Evolutionary conservation across 2,888 invertebrate genomes (phyloP), one percentile per base, ranked within the genome.

Genomic region (Pachycephus smyrnensis): DNA sequence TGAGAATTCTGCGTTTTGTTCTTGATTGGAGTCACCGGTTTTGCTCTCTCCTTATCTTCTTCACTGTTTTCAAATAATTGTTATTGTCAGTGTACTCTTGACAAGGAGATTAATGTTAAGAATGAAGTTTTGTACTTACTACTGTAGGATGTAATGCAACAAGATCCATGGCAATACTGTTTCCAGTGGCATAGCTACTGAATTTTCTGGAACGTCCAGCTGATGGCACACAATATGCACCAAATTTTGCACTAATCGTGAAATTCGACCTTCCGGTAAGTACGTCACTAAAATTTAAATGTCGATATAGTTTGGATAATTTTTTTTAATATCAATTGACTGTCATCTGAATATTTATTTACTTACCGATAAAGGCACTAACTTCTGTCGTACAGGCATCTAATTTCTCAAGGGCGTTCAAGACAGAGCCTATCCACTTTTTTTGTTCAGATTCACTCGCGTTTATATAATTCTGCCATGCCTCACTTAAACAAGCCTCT

Each of bases 81-180:
- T 12, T 23, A 31, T 12, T 74, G 11, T 30, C 23, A 15, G 6
- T 23, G 31, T 15, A 30, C 55, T 55, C 40, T 79, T 80, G 79
- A 55, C 40, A 74, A 76, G 75, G 71, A 75, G 71, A 77, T 30
- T 31, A n/a, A 37, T 33, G 23, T 55, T 23, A n/a, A 32, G n/a
- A n/a, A 33, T 40, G 69, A 36, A 55, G 30, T 73, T 33, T 36
- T 81, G 77, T 77, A 85, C 85, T 87, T 88, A 93, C 93, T 94
- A 92, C 82, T 95, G 94, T 75, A 98, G 92, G 82, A 98, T 94
- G 85, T 95, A 95, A 92, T 97, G 96, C 84, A 98, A 92, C 79
- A 98, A 92, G 79, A 97, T 95, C 97, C 97, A 98, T 9, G 97
- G 96, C 6, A 94, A 91, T 23, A 96, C 94, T 23, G 95, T 94